A percentile compares a stretch with the other conserved stretches of the same genome.
Evolutionary conservation across 1,140 invertebrate species (phyloP).

Genomic region (Drosophila murphyi): DNA sequence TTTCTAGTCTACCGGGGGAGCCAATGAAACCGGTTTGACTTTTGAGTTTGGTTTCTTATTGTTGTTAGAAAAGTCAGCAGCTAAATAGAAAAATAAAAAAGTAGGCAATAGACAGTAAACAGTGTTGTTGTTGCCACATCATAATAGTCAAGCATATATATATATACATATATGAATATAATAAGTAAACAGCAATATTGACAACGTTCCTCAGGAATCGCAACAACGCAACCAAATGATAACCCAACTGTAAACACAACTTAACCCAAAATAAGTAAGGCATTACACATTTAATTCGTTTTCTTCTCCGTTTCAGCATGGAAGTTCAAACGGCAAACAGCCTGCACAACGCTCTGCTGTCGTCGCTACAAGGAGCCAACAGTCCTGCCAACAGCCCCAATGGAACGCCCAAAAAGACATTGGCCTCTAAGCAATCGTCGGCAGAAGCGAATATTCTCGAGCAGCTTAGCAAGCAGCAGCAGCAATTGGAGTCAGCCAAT

Average conservation of each 20-base stretch:
- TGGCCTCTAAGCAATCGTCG: constrained; percentile 18
- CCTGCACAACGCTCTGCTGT: constrained; percentile 60
- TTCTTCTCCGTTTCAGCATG: constrained; percentile 56
- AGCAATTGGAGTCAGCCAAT: neutral
- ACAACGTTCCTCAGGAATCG: neutral
- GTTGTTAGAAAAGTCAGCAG: constrained; percentile 26
- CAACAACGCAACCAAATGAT: neutral
- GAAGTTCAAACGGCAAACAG: constrained; percentile 69
- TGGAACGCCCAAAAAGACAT: constrained; percentile 37
- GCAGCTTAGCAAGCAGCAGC: constrained; percentile 35
- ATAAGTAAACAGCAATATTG: neutral
- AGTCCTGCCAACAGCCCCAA: constrained; percentile 20
- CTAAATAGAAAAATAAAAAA: neutral
- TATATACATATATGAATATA: neutral
- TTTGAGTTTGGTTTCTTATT: constrained; percentile 6
- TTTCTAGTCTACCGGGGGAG: constrained; percentile 46
- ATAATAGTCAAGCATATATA: neutral
- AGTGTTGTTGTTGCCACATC: constrained; percentile 14
- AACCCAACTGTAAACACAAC: neutral
- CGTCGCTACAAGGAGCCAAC: constrained; percentile 48
- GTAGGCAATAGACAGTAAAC: constrained; percentile 5
- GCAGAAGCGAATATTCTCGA: constrained; percentile 47
- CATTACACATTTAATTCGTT: neutral
- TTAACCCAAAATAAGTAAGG: neutral
- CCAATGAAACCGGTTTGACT: constrained; percentile 33